Conservation (phyloP, 30 jellyfish, hydroid and myxozoan genomes). For the Hydra vulgaris region DNA sequence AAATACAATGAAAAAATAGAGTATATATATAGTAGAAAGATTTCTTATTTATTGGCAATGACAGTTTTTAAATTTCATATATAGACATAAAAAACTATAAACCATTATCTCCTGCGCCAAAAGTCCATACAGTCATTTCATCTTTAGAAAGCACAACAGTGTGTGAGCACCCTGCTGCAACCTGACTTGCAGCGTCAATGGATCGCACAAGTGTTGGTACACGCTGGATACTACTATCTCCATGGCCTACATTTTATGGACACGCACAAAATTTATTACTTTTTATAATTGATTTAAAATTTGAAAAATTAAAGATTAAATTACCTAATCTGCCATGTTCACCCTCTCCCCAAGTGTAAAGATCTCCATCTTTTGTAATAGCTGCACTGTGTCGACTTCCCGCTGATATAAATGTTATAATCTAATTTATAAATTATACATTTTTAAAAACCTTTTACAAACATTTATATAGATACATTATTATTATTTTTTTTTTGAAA, state of each 20-base stretch:
- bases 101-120: conserved; percentile 98
- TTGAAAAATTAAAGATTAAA: too few species aligned
- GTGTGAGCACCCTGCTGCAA: conserved; percentile 85
- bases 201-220: conserved; percentile 68
- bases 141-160: conserved; percentile 83
- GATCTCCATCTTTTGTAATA: conserved; percentile 72
- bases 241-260: conserved; percentile 54
- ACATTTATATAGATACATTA: too few species aligned
- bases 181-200: conserved; percentile 76
- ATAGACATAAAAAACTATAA: too few species aligned
- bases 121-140: conserved; percentile 87
- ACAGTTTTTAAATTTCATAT: too few species aligned
- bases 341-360: conserved; percentile 99
- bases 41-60: too few species aligned
- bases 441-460: background rate
- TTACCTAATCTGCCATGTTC: conserved; percentile 95
- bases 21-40: too few species aligned
- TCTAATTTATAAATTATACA: conserved; percentile 21
- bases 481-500: too few species aligned
- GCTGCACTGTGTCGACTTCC: conserved; percentile 98
- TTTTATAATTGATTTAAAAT: too few species aligned
- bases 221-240: conserved; percentile 72
- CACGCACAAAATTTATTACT: too few species aligned
- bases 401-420: conserved; percentile 70
- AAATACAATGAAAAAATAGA: background rate